These are phyloP conservation scores for Epinotia demarniana DNA, from an alignment of 2,888 invertebrate genomes.

Conservation along the genomic window DNA sequence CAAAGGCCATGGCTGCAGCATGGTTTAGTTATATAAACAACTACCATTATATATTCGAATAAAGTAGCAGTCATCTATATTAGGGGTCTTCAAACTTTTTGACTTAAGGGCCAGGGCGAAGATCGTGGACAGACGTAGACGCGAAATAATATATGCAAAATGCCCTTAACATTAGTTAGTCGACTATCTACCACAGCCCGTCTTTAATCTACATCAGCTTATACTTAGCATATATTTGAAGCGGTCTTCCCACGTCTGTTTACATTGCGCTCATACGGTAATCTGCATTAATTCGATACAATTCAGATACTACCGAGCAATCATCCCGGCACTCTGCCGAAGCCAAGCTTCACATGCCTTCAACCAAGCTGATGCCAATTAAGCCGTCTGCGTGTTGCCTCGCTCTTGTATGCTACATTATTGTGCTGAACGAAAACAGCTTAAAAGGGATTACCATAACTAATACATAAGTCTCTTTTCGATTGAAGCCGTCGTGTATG, in stretches of 20 bases:
- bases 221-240: not conserved
- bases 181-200: not conserved
- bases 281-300: conserved; percentile 18
- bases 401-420: conserved; percentile 16
- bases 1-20: conserved; percentile 11
- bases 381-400: conserved; percentile 14
- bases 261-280: not conserved
- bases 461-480: not conserved
- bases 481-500: not conserved
- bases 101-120: too few relatives aligned
- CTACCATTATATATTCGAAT: too few relatives aligned
- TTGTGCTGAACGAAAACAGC: not conserved
- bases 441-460: too few relatives aligned
- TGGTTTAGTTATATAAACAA: conserved; percentile 6
- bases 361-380: conserved; percentile 27
- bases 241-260: not conserved
- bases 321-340: not conserved
- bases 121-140: not conserved
- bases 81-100: too few relatives aligned
- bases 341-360: conserved; percentile 15
- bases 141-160: not conserved
- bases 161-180: not conserved
- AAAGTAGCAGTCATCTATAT: not conserved
- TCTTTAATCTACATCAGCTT: not conserved
- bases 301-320: conserved; percentile 11